Base-by-base conservation (phyloP, 2,797 vertebrate genomes). In the Alcedo atthis region DNA sequence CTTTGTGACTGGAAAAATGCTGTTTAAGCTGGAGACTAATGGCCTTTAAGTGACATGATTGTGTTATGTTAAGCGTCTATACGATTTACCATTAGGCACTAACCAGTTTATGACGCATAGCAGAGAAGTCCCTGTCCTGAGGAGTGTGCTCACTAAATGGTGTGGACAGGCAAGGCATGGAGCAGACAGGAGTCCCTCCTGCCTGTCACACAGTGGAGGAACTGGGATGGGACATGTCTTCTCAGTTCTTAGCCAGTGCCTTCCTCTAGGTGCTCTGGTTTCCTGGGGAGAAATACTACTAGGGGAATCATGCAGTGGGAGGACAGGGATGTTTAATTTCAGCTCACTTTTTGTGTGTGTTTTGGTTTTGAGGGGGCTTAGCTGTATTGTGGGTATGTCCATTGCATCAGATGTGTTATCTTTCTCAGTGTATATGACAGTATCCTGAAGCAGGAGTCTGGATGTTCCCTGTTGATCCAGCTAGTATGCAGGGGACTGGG, bases 91-190 rank as follows among this genome's bases (percentile, higher is more conserved):
- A 92, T 96, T 96, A 96, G 94, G 54, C 93, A 87, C 89, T 95
- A 95, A 95, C 62, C 85, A 91, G 94, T 93, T 96, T 92, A 96
- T 96, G 95, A 96, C 79, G 95, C 95, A 96, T 94, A 95, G 81
- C 81, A 35, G 90, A 93, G 94, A 68, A 94, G 24, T 75, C 58
- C 81, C 88, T 90, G 83, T 93, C 87, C 81, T 88, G 78, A 90
- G 45, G 86, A 91, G 91, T 93, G 92, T 70, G 51, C 77, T 35
- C 0, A 0, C 93, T 96, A 90, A 96, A 25, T 68, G 89, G 45
- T 84, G 68, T 45, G n/a, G 95, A 92, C 87, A 92, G 78, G 51
- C 83, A 33, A 77, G 46, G 57, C 64, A 28, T 12, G 67, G 53
- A 62, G 45, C 75, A 85, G 51, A 20, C 15, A 16, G 45, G 25